Evolutionary conservation across 1,140 invertebrate species (phyloP).

Genomic region (Subanguina moxae): DNA sequence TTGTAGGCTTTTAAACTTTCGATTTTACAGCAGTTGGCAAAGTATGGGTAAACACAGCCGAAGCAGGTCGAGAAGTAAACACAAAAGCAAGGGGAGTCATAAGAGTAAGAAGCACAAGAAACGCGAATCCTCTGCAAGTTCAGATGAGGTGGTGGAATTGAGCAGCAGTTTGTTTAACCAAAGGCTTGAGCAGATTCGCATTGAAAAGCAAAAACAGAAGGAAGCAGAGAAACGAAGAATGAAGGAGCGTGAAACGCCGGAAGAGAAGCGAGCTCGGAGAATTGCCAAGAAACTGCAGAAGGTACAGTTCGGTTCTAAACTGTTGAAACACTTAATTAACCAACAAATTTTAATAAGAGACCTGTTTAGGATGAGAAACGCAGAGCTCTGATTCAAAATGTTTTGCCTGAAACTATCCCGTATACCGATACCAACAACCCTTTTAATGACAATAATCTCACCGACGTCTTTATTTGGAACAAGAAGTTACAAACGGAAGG

Average conservation of each 20-base stretch:
- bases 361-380: conserved; percentile 40
- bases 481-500: conserved; percentile 95
- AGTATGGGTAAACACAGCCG: not conserved
- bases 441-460: conserved; percentile 88
- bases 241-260: conserved; percentile 87
- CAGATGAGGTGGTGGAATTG: not conserved
- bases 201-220: not conserved
- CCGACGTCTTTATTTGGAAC: conserved; percentile 89
- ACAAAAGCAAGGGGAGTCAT: not conserved
- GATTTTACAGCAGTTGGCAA: not conserved
- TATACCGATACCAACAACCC: conserved; percentile 98
- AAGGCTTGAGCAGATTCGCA: not conserved
- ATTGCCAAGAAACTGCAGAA: conserved; percentile 85
- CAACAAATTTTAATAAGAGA: too few relatives aligned
- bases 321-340: too few relatives aligned
- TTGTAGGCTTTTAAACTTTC: too few relatives aligned
- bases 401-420: conserved; percentile 39
- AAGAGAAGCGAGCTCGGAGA: conserved; percentile 82
- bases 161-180: not conserved
- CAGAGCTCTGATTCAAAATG: conserved; percentile 13
- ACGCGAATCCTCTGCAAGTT: not conserved
- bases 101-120: not conserved
- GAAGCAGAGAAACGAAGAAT: conserved; percentile 72
- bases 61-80: not conserved
- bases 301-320: conserved; percentile 62